Evolutionary conservation across 1,140 invertebrate genomes (phyloP), one percentile per base, ranked within the genome.

Genomic region (Aphaenogaster ashmeadi): DNA sequence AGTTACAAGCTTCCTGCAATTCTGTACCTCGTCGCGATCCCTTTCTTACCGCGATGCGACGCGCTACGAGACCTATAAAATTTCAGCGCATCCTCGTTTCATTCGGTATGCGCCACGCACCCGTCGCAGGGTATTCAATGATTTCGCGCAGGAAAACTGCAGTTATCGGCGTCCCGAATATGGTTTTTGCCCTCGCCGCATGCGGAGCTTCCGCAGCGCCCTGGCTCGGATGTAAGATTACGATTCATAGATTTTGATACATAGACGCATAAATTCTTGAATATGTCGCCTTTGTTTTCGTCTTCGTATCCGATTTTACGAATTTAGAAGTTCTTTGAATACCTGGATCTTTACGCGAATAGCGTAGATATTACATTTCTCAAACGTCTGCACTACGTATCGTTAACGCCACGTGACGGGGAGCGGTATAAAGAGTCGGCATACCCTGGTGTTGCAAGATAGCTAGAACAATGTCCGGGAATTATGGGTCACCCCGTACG

Each of bases 401-500:
- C n/a, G 62, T 67, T 38, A n/a, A 54, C 36, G 47, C 21, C 38
- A 54, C 13, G 9, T 33, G 21, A 81, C 27, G 52, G 54, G 38
- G 15, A 44, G 36, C 15, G 60, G 52, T 15, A 58, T 54, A 44
- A 83, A 83, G 79, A 83, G 79, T 83, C 41, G 33, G 54, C 38
- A n/a, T 38, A n/a, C 36, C 9, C n/a, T 6, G 36, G 38, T 72
- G 36, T 56, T 41, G 13, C 54, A 50, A 84, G 80, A 62, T 75
- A 75, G 41, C 44, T 62, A 18, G 47, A 60, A 75, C 80, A 75
- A 84, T 84, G 54, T 50, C 80, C 44, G 80, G 54, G 80, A 84
- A 84, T 84, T 84, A 84, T 84, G 80, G 80, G 69, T 84, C 80
- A 84, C 80, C 80, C 69, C 80, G 80, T 75, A 60, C 69, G 18